Evolutionary conservation across 2,888 invertebrate genomes (phyloP), one percentile per base, ranked within the genome.

Genomic region (Agrochola macilenta): DNA sequence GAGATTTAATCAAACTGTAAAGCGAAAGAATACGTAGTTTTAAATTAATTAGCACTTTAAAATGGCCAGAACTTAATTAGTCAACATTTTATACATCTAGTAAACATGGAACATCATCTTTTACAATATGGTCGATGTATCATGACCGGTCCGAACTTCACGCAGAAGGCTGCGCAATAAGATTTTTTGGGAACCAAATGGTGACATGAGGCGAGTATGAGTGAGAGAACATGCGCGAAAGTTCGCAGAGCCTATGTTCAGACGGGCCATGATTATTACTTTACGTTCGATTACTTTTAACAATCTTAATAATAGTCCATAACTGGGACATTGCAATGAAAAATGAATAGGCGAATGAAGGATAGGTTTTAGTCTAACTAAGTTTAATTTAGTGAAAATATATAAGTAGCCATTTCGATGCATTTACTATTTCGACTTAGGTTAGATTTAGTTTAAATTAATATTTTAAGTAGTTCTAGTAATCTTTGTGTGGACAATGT

Each of bases 381-480:
- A 26, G 43, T 54, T 39, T 65, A 63, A 57, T 61, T 71, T 76
- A 85, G 82, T 83, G 77, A 79, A 86, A 85, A 78, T 83, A 78
- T 89, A 83, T 82, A 78, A 89, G 83, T 90, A 91, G 89, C 91
- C 78, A 88, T 93, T 93, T 93, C 77, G 92, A 93, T 90, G 91
- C 91, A 93, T 93, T 93, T 93, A 93, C 91, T 91, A 88, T 80
- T 85, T 88, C 79, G 77, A 73, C 12, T 61, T 74, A 82, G 46
- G 30, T 79, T 80, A 84, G 65, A 64, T 71, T 72, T 79, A 74
- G 57, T 66, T 46, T 68, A 52, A 49, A 0, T 73, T 69, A 78
- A 52, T n/a, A 26, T 54, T 82, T 63, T 82, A 76, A 74, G 65
- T 79, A 84, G 46, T 73, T 81, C 81, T 82, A 85, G 81, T 83